Percentiles rank a stretch among this genome's conserved stretches.
phyloP scores from a whole-genome alignment of 53 echinoderm and acorn worm genomes.

The Echinometra lucunter region DNA sequence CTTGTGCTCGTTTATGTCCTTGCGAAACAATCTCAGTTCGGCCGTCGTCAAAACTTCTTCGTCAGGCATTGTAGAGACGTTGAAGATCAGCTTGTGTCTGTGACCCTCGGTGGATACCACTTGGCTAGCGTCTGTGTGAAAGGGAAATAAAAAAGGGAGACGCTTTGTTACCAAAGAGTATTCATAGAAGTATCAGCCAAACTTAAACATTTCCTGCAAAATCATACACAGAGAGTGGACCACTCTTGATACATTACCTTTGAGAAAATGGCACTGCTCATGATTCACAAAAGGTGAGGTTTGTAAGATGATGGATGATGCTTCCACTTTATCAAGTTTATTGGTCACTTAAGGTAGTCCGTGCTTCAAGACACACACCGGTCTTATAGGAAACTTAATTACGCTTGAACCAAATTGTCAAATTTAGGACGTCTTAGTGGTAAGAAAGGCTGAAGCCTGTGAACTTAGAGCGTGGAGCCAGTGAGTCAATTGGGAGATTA shows the following conservation, averaged over 20 bases:
- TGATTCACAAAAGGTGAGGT: neutral
- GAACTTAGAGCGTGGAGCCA: slow-evolving; percentile 59
- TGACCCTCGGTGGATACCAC: slow-evolving; percentile 59
- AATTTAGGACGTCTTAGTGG: slow-evolving; percentile 34
- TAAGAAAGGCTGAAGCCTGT: slow-evolving; percentile 16
- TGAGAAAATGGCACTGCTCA: neutral
- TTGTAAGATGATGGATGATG: neutral
- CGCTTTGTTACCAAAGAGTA: neutral
- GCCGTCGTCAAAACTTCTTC: slow-evolving; percentile 88
- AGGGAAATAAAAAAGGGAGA: neutral
- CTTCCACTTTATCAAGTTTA: slow-evolving; percentile 6
- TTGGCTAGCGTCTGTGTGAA: slow-evolving; percentile 70
- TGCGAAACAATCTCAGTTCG: slow-evolving; percentile 87
- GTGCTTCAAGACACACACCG: neutral
- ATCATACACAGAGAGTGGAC: neutral
- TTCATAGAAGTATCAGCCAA: neutral
- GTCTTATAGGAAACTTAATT: slow-evolving; percentile 33
- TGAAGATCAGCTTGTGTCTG: slow-evolving; percentile 83
- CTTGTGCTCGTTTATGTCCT: slow-evolving; percentile 76
- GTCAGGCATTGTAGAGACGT: slow-evolving; percentile 83
- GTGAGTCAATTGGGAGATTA: slow-evolving; percentile 68
- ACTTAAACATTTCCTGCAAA: neutral
- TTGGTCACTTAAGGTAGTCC: slow-evolving; percentile 11
- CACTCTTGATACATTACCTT: neutral
- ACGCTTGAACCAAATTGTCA: slow-evolving; percentile 45